Conservation (phyloP, 2,888 invertebrate genomes). For the Linnaemya tessellans region DNA sequence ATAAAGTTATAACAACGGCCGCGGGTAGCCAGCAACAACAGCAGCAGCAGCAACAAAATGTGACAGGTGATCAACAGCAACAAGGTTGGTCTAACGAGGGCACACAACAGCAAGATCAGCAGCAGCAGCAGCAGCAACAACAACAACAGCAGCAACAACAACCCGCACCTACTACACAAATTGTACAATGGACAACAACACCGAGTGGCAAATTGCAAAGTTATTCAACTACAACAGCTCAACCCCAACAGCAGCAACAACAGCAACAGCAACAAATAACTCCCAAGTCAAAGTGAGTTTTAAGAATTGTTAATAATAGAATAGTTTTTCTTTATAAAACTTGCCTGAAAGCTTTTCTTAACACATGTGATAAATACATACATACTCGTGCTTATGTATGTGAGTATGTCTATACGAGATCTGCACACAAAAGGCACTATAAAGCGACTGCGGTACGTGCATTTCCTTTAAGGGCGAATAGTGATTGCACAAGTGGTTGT, state of each 20-base stretch:
- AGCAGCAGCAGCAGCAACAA: slow-evolving; percentile 74
- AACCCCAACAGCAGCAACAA: slow-evolving; percentile 77
- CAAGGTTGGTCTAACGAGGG: slow-evolving; percentile 72
- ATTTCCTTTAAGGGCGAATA: no score
- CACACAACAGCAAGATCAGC: slow-evolving; percentile 70
- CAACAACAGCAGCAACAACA: slow-evolving; percentile 76
- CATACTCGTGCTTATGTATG: no score
- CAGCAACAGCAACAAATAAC: slow-evolving; percentile 77
- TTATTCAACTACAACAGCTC: slow-evolving; percentile 82
- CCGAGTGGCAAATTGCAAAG: slow-evolving; percentile 92
- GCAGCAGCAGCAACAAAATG: slow-evolving; percentile 73
- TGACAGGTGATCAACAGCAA: slow-evolving; percentile 75
- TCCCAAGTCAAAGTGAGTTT: slow-evolving; percentile 80
- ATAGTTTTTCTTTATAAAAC: no score
- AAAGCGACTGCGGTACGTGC: no score
- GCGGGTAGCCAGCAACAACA: slow-evolving; percentile 71
- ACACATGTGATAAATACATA: no score
- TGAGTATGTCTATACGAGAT: no score
- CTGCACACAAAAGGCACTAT: no score
- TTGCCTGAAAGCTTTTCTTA: no score
- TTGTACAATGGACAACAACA: slow-evolving; percentile 84
- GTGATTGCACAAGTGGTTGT: no score
- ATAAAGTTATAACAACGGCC: slow-evolving; percentile 78
- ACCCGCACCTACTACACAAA: slow-evolving; percentile 76
- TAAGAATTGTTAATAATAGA: slow-evolving; percentile 6